phyloP scores from a whole-genome alignment of 2,797 vertebrate species.

The Microcaecilia unicolor region DNA sequence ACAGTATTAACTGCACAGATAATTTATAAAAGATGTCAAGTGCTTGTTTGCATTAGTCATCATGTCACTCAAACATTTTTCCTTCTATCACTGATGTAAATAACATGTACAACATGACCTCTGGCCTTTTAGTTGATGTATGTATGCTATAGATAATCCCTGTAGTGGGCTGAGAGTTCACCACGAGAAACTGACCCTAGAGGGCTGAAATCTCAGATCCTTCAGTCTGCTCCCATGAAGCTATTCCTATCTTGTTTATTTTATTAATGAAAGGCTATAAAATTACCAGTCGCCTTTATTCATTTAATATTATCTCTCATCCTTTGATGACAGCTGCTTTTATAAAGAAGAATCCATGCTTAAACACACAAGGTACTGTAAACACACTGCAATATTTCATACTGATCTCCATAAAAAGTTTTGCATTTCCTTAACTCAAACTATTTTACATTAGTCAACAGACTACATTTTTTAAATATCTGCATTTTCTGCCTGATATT shows the following conservation, averaged over 20 bases:
- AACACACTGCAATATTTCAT: not conserved
- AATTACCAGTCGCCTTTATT: not conserved
- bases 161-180: not conserved
- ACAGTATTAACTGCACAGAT: not conserved
- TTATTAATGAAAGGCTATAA: slow-evolving; percentile 1
- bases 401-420: slow-evolving; percentile 1
- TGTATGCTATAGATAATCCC: slow-evolving; percentile 38
- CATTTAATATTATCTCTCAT: not conserved
- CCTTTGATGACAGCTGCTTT: too few species aligned
- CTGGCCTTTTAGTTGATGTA: slow-evolving; percentile 15
- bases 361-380: not conserved
- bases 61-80: not conserved
- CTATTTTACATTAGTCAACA: too few species aligned
- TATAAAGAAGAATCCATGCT: not conserved
- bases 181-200: not conserved
- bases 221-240: not conserved
- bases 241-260: not conserved
- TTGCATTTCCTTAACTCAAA: too few species aligned
- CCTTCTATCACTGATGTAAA: slow-evolving; percentile 14
- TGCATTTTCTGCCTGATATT: too few species aligned
- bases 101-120: slow-evolving; percentile 27
- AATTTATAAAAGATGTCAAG: not conserved
- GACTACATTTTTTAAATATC: too few species aligned
- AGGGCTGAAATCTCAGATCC: not conserved
- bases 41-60: not conserved